Percentiles rank a stretch among this genome's conserved stretches.
phyloP scores from a whole-genome alignment of 1,140 invertebrate species.

The Cheumatopsyche charites region DNA sequence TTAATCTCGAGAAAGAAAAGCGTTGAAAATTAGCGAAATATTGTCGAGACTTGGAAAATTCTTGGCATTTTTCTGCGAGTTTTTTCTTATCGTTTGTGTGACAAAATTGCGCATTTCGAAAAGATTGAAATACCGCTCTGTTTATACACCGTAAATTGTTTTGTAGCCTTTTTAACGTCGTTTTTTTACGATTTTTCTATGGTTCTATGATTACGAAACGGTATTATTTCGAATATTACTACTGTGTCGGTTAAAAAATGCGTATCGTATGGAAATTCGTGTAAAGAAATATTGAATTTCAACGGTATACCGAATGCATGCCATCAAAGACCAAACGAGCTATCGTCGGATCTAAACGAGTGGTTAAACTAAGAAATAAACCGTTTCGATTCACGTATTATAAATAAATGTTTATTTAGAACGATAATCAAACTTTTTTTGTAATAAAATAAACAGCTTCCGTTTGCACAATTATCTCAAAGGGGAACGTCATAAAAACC shows the following conservation, averaged over 20 bases:
- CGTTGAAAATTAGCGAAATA: constrained; percentile 9
- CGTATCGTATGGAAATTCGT: neutral
- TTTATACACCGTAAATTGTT: constrained; percentile 34
- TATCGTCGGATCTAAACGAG: no score
- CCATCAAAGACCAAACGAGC: no score
- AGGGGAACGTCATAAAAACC: no score
- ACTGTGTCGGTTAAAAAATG: neutral
- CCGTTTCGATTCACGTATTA: no score
- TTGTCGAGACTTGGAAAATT: neutral
- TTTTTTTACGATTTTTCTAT: constrained; percentile 10
- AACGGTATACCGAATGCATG: neutral
- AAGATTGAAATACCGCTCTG: constrained; percentile 8
- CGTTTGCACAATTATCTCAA: no score
- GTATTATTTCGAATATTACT: constrained; percentile 8
- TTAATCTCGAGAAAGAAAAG: constrained; percentile 16
- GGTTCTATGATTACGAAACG: constrained; percentile 30
- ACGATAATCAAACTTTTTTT: no score
- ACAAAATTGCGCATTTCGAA: constrained; percentile 2
- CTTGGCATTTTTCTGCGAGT: no score
- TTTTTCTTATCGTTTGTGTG: neutral
- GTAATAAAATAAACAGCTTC: no score
- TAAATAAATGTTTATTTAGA: no score
- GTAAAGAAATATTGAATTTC: neutral
- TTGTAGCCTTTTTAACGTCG: constrained; percentile 31
- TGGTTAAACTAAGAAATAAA: no score